Percentiles rank a stretch among this genome's conserved stretches.
Evolutionary conservation across 2,797 vertebrate species (phyloP).

Genomic region (Cercopithecus petaurista): DNA sequence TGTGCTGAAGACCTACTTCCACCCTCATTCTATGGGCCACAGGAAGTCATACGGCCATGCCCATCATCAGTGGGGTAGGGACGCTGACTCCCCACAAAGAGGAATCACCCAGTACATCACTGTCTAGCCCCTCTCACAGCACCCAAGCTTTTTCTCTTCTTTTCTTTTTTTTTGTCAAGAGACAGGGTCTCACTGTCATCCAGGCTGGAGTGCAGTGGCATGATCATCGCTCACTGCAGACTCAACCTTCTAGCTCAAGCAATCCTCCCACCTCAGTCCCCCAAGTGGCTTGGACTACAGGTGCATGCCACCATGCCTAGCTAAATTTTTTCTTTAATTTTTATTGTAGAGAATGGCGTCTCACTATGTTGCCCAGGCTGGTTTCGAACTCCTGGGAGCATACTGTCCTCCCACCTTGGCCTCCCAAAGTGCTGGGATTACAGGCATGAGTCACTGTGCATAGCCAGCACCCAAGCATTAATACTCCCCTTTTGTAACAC

Average conservation of each 20-base stretch:
- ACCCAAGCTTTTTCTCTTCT: not conserved
- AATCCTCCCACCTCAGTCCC: not conserved
- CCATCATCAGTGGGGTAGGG: not conserved
- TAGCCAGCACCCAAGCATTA: not conserved
- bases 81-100: not conserved
- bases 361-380: not conserved
- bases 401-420: not conserved
- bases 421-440: not conserved
- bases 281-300: not conserved
- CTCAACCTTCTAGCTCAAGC: not conserved
- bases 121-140: fast-evolving
- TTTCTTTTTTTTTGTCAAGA: not conserved
- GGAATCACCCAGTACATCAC: fast-evolving
- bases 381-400: not conserved
- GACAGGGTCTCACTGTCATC: not conserved
- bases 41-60: fast-evolving
- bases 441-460: not conserved
- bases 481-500: not conserved
- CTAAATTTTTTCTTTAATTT: not conserved
- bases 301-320: not conserved
- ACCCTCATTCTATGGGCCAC: not conserved
- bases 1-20: not conserved
- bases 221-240: not conserved
- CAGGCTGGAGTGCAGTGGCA: not conserved
- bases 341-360: not conserved